These are phyloP conservation scores for Macrosiphum euphorbiae DNA, from an alignment of 2,888 invertebrate species.

Conservation along the genomic window DNA sequence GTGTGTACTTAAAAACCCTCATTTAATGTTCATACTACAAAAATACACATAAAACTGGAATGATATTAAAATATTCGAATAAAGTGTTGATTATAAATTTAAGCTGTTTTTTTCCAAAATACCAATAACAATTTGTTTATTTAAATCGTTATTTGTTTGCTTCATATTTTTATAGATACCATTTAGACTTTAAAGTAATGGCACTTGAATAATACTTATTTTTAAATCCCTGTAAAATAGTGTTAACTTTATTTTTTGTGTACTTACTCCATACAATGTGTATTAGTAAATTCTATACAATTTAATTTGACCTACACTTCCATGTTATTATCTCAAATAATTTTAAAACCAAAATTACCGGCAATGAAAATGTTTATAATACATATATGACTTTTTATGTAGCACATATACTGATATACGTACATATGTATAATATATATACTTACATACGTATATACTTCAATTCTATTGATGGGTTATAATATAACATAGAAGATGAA, in stretches of 20 bases:
- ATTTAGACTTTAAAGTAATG: not conserved
- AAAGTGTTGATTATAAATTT: conserved; percentile 23
- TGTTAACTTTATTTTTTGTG: not conserved
- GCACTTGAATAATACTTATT: not conserved
- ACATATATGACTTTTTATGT: not conserved
- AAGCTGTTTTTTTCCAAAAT: not conserved
- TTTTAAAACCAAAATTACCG: not conserved
- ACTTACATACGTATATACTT: not conserved
- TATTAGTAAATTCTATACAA: not conserved
- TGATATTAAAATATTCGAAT: not conserved
- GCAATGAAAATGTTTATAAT: not conserved
- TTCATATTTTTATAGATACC: not conserved
- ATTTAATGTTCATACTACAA: not conserved
- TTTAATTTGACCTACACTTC: not conserved
- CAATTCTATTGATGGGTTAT: not conserved
- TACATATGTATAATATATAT: not conserved
- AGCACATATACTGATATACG: not conserved
- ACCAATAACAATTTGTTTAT: not conserved
- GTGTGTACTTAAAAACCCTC: not conserved
- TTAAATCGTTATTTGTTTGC: not conserved
- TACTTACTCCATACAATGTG: not conserved
- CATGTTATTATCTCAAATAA: not conserved
- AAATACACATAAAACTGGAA: not conserved
- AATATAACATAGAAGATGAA: not conserved
- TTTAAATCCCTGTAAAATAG: not conserved